Base-by-base conservation (phyloP, 2,888 invertebrate genomes). In the Dolichopus griseipennis region DNA sequence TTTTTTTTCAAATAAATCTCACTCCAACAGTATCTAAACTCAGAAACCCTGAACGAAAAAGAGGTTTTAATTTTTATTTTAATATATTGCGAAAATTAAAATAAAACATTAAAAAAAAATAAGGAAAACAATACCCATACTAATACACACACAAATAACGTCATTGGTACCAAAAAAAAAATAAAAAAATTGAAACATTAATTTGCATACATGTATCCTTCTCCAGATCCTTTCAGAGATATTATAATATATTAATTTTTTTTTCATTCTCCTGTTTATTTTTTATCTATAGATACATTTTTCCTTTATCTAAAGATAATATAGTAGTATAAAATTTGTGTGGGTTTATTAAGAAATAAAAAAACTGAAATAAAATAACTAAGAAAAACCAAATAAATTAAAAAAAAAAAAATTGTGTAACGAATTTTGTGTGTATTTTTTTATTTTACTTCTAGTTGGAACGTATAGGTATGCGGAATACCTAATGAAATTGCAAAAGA, bases 201-300 rank as follows among this genome's bases (percentile, higher is more conserved):
- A 52, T 52, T 52, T 52, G 52, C 52, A 52, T 52, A 52, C 52
- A n/a, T 52, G 52, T 52, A 52, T 52, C 52, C 15, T 52, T 52
- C 52, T 2, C 52, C 52, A 52, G 52, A 52, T 52, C 52, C 52
- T 52, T 52, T 52, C 18, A n/a, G 18, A 18, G 52, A 52, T 52
- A 52, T 52, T 52, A 18, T 52, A 52, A 52, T 18, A 52, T 52
- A 52, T 52, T 52, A 52, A 52, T 52, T 52, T 52, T 52, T 52
- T 52, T 52, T 52, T n/a, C 15, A 41, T 41, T 41, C 8, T 12
- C 15, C 1, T 41, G 15, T 12, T 41, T 41, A n/a, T 41, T 41
- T 41, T 41, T 41, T 41, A 12, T 41, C 15, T 12, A 41, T 7
- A 41, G 5, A 27, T 27, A 27, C 27, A 27, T 27, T 27, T 27